Percentiles rank a stretch among this genome's conserved stretches.
phyloP scores from a whole-genome alignment of 2,797 vertebrate species.

The Schizopygopsis malacanthus region DNA sequence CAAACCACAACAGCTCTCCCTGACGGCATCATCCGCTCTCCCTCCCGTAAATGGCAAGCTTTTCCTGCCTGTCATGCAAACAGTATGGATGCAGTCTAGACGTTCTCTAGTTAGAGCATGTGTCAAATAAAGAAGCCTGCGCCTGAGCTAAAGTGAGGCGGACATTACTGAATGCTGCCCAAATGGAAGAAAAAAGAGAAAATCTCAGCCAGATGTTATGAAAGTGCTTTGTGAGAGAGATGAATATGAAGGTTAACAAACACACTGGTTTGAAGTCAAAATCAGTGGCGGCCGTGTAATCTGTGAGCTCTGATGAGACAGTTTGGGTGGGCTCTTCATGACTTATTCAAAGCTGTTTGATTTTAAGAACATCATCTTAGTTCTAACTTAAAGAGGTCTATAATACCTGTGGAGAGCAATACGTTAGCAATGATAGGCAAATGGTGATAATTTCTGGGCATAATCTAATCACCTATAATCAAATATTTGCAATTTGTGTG shows the following conservation, averaged over 20 bases:
- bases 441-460: neutral
- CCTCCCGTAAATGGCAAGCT: slow-evolving; percentile 45
- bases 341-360: slow-evolving; percentile 28
- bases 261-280: slow-evolving; percentile 45
- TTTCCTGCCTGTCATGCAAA: slow-evolving; percentile 57
- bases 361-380: slow-evolving; percentile 6
- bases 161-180: slow-evolving; percentile 28
- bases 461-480: neutral
- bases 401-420: neutral
- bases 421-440: neutral
- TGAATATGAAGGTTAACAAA: slow-evolving; percentile 42
- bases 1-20: slow-evolving; percentile 44
- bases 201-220: slow-evolving; percentile 55
- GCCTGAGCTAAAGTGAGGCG: slow-evolving; percentile 26
- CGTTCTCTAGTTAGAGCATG: slow-evolving; percentile 44
- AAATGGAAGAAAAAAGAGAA: slow-evolving; percentile 39
- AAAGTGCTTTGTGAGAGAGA: slow-evolving; percentile 49
- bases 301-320: slow-evolving; percentile 12
- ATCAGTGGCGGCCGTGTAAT: slow-evolving; percentile 21
- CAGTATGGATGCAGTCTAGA: slow-evolving; percentile 61
- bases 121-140: slow-evolving; percentile 34
- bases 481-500: neutral
- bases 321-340: slow-evolving; percentile 34
- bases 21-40: slow-evolving; percentile 49
- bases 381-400: neutral